A percentile compares a stretch with the other conserved stretches of the same genome.
phyloP scores from a whole-genome alignment of 2,888 invertebrate genomes.

The Rhogogaster chlorosoma region DNA sequence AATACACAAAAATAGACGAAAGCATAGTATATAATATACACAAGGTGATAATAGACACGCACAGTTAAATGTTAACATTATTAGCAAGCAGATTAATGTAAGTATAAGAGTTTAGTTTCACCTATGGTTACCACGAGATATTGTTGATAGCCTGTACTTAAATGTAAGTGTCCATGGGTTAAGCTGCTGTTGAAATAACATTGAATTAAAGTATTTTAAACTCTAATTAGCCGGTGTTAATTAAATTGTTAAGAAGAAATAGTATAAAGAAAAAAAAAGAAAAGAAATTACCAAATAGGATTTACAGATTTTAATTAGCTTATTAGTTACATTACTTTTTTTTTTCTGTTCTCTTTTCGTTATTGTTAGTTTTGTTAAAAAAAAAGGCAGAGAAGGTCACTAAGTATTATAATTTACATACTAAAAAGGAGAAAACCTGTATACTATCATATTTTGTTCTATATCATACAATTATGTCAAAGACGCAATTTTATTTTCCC shows the following conservation, averaged over 20 bases:
- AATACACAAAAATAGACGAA: neutral
- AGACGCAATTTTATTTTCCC: neutral
- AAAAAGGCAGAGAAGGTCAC: conserved; percentile 20
- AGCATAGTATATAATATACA: too few relatives aligned
- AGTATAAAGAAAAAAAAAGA: neutral
- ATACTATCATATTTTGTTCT: neutral
- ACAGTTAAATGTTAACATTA: conserved; percentile 19
- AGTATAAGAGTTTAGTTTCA: conserved; percentile 72
- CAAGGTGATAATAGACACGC: neutral
- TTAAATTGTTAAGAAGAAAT: neutral
- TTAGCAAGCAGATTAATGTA: conserved; percentile 62
- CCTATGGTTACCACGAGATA: conserved; percentile 75
- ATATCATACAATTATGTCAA: neutral
- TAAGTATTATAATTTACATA: neutral
- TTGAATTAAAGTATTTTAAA: conserved; percentile 64
- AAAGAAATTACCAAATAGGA: neutral
- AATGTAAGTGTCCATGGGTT: conserved; percentile 74
- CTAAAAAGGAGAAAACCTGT: neutral
- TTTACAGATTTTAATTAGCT: neutral
- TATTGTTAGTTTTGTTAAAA: conserved; percentile 30
- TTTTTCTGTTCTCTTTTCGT: too few relatives aligned
- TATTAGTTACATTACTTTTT: neutral
- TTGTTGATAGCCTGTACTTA: conserved; percentile 74
- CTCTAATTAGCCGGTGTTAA: conserved; percentile 27
- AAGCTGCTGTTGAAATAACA: conserved; percentile 77